Percentiles rank a stretch among this genome's conserved stretches.
These are phyloP conservation scores for Nautilus pompilius DNA, from an alignment of 1,140 invertebrate genomes.

Conservation along the genomic window DNA sequence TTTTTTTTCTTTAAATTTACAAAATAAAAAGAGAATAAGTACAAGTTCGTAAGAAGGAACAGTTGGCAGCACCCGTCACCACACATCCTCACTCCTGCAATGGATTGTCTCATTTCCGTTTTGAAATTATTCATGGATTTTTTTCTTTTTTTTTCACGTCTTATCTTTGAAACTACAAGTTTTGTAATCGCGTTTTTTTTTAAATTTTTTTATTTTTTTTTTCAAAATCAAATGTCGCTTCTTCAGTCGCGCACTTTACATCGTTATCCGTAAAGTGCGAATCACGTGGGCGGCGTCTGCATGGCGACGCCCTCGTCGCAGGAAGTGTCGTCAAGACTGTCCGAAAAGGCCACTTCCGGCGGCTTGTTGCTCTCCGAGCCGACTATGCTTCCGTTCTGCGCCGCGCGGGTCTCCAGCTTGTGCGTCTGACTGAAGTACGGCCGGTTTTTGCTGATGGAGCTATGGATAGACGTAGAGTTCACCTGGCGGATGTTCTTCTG, in stretches of 20 bases:
- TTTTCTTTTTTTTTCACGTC: too few species aligned
- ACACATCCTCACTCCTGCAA: too few species aligned
- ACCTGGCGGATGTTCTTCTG: conserved; percentile 68
- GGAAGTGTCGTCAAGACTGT: conserved; percentile 26
- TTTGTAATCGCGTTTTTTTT: neutral
- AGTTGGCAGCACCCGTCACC: too few species aligned
- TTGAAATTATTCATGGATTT: too few species aligned
- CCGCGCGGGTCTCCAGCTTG: neutral
- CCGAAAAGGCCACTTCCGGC: conserved; percentile 18
- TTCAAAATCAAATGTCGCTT: neutral
- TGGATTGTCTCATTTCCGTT: too few species aligned
- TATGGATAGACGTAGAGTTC: conserved; percentile 25
- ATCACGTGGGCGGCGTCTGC: conserved; percentile 5
- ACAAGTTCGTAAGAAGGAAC: too few species aligned
- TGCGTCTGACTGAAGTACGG: conserved; percentile 14
- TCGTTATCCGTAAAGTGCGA: neutral
- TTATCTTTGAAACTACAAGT: neutral
- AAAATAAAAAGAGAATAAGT: too few species aligned
- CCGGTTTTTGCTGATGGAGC: conserved; percentile 15
- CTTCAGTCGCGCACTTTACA: neutral
- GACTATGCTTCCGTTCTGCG: conserved; percentile 12
- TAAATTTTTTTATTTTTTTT: neutral
- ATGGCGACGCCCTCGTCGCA: conserved; percentile 19
- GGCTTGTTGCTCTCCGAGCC: conserved; percentile 16
- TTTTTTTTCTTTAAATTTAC: too few species aligned